Base-by-base conservation (phyloP, 2,797 vertebrate genomes). In the Micromesistius poutassou region DNA sequence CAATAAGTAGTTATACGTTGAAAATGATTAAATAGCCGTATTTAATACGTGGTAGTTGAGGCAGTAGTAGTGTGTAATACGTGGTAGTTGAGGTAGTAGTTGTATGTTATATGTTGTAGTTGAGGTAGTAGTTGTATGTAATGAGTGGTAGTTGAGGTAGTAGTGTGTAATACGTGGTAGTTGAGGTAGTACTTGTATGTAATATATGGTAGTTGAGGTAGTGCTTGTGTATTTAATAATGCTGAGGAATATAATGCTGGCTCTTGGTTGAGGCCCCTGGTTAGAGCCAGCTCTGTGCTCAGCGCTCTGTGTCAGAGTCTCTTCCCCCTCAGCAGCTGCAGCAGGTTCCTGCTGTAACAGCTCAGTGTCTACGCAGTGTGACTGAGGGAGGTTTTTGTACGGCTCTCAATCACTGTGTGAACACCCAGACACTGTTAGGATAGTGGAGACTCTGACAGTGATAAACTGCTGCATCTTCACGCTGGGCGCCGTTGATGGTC, bases 381-480 rank as follows among this genome's bases (percentile, higher is more conserved):
- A 72, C 71, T 72, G 71, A 72, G 62, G 71, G 71, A 72, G 71
- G 71, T 72, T 72, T 72, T 16, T 72, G 71, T 72, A 72, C 71
- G 71, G 71, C 71, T 35, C 30, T 35, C 30, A 16, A 72, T 72
- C 71, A 72, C 71, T 72, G 71, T 72, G 71, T 72, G 71, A 72
- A 72, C 71, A 72, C 30, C 14, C 6, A 31, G 3, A 1, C 13
- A 6, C 30, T 72, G 68, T 3, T 4, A 5, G n/a, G n/a, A n/a
- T n/a, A n/a, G n/a, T n/a, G n/a, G n/a, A n/a, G n/a, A 33, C 71
- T 72, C 71, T 33, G 71, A 72, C 71, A 72, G 71, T 72, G 30
- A 72, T 72, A 72, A 72, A 72, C 71, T 72, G 71, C 71, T 72
- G 71, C 71, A 72, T 72, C 71, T 72, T 72, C 71, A 72, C 5